These are phyloP conservation scores for Andricus grossulariae DNA, from an alignment of 1,140 invertebrate species.

Conservation along the genomic window DNA sequence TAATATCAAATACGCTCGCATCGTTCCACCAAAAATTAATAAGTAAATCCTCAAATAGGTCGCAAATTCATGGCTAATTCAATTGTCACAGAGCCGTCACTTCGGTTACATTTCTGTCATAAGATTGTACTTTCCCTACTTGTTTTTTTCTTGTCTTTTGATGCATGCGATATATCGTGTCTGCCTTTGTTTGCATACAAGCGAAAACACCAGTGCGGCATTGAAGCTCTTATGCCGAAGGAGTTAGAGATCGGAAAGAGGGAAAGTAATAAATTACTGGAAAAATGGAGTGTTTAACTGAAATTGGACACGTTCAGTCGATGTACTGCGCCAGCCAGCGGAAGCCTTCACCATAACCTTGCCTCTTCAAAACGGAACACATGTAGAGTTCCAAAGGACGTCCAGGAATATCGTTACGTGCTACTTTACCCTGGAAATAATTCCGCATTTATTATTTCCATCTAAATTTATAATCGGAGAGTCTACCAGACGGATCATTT, in stretches of 20 bases:
- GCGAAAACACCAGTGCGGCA: conserved; percentile 51
- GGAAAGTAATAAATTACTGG: conserved; percentile 64
- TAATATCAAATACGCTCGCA: conserved; percentile 51
- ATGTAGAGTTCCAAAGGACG: conserved; percentile 99
- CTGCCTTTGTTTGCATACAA: conserved; percentile 37
- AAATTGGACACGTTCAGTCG: conserved; percentile 81
- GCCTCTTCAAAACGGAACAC: conserved; percentile 99
- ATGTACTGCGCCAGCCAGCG: conserved; percentile 99
- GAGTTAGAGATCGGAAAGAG: conserved; percentile 51
- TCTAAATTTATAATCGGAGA: not conserved
- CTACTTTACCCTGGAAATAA: conserved; percentile 88
- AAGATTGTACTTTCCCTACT: conserved; percentile 47
- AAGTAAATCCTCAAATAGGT: conserved; percentile 12
- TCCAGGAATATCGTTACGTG: conserved; percentile 90
- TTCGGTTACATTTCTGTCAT: conserved; percentile 22
- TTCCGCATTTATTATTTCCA: not conserved
- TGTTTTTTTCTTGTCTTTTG: conserved; percentile 23
- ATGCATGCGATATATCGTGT: not conserved
- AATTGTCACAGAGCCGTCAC: conserved; percentile 18
- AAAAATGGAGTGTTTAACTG: conserved; percentile 61
- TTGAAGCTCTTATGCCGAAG: conserved; percentile 50
- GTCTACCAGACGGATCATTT: no score
- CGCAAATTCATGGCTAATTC: conserved; percentile 11
- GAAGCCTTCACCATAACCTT: conserved; percentile 99
- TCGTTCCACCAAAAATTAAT: conserved; percentile 14